These are phyloP conservation scores for Venturia canescens DNA, from an alignment of 1,140 invertebrate genomes.

Conservation along the genomic window DNA sequence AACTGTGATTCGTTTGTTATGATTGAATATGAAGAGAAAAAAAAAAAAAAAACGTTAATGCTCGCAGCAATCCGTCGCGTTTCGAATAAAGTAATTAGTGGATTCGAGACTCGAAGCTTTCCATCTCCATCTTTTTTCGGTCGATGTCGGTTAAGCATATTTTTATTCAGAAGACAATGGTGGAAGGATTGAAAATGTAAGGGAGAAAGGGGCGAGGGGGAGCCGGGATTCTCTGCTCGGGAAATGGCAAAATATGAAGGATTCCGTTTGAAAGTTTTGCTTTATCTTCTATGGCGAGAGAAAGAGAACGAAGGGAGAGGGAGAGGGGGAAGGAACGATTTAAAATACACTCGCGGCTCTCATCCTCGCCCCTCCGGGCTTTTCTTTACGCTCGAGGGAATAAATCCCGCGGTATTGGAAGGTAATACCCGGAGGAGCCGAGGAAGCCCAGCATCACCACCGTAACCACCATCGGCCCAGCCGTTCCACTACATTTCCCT, in stretches of 20 bases:
- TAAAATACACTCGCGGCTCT: constrained; percentile 56
- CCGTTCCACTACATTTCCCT: constrained; percentile 69
- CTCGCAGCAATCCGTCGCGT: too few relatives aligned
- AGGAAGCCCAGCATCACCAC: neutral
- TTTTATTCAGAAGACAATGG: constrained; percentile 27
- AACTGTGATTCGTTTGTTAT: too few relatives aligned
- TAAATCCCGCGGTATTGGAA: constrained; percentile 67
- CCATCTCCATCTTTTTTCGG: too few relatives aligned
- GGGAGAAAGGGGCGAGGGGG: neutral
- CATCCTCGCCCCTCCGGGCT: constrained; percentile 52
- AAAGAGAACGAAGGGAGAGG: neutral
- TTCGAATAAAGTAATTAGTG: too few relatives aligned
- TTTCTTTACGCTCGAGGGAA: constrained; percentile 60
- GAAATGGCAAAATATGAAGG: constrained; percentile 36
- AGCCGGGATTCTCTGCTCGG: neutral
- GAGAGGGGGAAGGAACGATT: constrained; percentile 47
- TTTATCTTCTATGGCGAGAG: constrained; percentile 10
- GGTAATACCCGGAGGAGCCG: constrained; percentile 55
- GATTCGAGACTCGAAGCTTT: too few relatives aligned
- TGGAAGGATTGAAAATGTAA: too few relatives aligned
- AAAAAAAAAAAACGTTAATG: too few relatives aligned
- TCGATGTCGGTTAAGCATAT: too few relatives aligned
- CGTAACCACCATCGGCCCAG: constrained; percentile 49
- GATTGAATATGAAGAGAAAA: too few relatives aligned
- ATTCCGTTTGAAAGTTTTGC: constrained; percentile 42